These are phyloP conservation scores for Apotomis capreana DNA, from an alignment of 2,888 invertebrate genomes.

Conservation along the genomic window DNA sequence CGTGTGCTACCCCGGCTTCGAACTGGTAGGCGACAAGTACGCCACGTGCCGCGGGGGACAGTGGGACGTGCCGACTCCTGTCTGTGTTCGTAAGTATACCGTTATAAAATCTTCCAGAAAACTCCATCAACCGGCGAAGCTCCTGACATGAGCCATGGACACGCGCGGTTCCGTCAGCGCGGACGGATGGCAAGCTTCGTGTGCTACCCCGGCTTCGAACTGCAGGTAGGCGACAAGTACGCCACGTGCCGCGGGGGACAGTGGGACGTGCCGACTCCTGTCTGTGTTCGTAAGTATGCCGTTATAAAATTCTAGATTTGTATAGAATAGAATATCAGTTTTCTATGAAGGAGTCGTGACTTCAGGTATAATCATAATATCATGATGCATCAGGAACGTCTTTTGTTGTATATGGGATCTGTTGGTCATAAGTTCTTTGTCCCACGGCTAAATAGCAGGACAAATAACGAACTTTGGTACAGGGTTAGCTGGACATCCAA, in stretches of 20 bases:
- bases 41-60: constrained; percentile 86
- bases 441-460: too few species aligned
- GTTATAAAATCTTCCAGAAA: background rate
- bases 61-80: constrained; percentile 88
- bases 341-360: too few species aligned
- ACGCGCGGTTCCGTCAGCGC: constrained; percentile 70
- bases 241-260: constrained; percentile 86
- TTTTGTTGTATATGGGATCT: too few species aligned
- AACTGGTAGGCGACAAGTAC: constrained; percentile 87
- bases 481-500: too few species aligned
- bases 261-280: constrained; percentile 88
- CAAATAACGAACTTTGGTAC: too few species aligned
- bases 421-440: too few species aligned
- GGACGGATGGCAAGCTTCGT: constrained; percentile 83
- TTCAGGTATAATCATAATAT: too few species aligned
- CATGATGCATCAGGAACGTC: too few species aligned
- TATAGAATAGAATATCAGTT: too few species aligned
- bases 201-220: constrained; percentile 84
- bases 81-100: constrained; percentile 88
- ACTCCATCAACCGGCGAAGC: background rate
- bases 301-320: too few species aligned
- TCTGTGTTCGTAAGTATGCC: constrained; percentile 88
- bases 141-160: constrained; percentile 76
- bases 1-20: constrained; percentile 83
- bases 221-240: constrained; percentile 88